A percentile compares a stretch with the other conserved stretches of the same genome.
Evolutionary conservation across 2,797 vertebrate species (phyloP).

Genomic region (Melanitta fusca): DNA sequence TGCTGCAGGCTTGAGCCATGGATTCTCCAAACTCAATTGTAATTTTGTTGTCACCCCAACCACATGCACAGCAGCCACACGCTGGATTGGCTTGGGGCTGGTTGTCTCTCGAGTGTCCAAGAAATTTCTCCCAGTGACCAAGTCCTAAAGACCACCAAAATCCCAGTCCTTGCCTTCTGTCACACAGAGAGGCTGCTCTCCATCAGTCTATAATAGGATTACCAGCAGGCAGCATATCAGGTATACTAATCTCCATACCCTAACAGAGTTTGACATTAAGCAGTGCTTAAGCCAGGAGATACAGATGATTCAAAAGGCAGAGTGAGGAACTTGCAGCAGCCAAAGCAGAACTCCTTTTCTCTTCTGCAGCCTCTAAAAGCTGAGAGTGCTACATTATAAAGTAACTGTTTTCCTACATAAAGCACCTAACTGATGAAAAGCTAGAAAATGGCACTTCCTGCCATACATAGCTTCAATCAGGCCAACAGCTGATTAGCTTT

Average conservation of each 20-base stretch:
- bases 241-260: neutral
- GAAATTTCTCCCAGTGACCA: neutral
- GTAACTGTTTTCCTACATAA: neutral
- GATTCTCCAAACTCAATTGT: neutral
- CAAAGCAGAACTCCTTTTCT: neutral
- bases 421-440: neutral
- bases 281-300: neutral
- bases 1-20: neutral
- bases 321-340: neutral
- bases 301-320: neutral
- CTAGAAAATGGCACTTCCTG: neutral
- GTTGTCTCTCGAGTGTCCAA: neutral
- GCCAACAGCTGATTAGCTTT: neutral
- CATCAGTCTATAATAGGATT: neutral
- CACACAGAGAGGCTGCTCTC: neutral
- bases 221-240: neutral
- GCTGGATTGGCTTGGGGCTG: neutral
- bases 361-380: neutral
- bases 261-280: neutral
- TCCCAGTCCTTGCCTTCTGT: neutral
- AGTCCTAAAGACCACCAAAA: neutral
- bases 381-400: neutral
- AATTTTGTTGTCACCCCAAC: neutral
- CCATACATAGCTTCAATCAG: neutral
- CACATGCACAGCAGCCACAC: fast-evolving